phyloP scores from a whole-genome alignment of 1,140 invertebrate species.

The Daktulosphaira vitifoliae region DNA sequence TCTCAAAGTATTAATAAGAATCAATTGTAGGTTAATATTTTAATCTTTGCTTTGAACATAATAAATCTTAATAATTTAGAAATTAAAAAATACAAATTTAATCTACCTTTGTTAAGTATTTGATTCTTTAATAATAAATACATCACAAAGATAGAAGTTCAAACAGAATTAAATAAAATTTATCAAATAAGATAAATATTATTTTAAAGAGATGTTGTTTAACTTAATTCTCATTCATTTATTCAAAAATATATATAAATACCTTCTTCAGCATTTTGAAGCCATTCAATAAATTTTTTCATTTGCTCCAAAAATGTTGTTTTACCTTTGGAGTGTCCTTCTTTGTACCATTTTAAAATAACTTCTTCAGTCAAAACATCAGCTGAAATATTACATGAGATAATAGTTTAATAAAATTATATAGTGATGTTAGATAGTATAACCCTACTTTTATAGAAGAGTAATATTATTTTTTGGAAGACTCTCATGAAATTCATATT shows the following conservation, averaged over 20 bases:
- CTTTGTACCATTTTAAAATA: slow-evolving; percentile 89
- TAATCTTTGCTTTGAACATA: no score
- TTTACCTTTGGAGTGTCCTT: slow-evolving; percentile 90
- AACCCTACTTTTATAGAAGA: slow-evolving; percentile 83
- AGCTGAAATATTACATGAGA: slow-evolving; percentile 49
- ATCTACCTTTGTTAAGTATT: no score
- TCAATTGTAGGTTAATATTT: no score
- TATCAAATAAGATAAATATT: no score
- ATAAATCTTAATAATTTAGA: no score
- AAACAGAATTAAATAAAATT: no score
- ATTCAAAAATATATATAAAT: neutral
- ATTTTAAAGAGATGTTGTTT: no score
- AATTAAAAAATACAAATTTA: neutral
- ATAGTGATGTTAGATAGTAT: neutral
- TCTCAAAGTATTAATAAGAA: no score
- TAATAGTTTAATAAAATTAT: slow-evolving; percentile 8
- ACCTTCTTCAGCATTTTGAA: slow-evolving; percentile 90
- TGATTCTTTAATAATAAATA: no score
- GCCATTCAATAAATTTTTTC: slow-evolving; percentile 94
- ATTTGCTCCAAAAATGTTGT: slow-evolving; percentile 95
- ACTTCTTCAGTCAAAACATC: slow-evolving; percentile 86
- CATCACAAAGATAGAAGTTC: no score
- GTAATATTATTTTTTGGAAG: slow-evolving; percentile 92
- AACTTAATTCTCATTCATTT: no score
- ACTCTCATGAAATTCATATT: slow-evolving; percentile 99